Evolutionary conservation across 1,140 invertebrate genomes (phyloP).

Genomic region (Aporrectodea caliginosa): DNA sequence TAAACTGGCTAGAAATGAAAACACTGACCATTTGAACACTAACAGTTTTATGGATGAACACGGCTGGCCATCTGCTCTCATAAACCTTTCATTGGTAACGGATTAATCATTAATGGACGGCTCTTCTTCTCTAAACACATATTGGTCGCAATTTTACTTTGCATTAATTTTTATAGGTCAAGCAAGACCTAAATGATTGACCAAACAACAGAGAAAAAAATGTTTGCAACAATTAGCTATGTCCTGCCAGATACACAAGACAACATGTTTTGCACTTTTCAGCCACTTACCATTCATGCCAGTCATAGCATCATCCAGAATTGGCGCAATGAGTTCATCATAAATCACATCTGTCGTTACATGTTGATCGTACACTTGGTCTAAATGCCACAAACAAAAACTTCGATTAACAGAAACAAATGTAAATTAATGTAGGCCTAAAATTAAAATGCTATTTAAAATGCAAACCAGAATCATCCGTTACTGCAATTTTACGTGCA

Average conservation of each 20-base stretch:
- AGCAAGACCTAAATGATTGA: not conserved
- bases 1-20: too few relatives aligned
- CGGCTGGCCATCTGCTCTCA: too few relatives aligned
- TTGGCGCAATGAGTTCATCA: conserved; percentile 40
- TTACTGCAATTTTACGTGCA: too few relatives aligned
- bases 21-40: too few relatives aligned
- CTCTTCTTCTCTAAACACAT: too few relatives aligned
- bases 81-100: too few relatives aligned
- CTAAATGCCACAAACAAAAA: conserved; percentile 34
- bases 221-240: not conserved
- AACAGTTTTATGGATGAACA: too few relatives aligned
- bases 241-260: not conserved
- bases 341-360: conserved; percentile 41
- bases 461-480: too few relatives aligned
- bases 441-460: too few relatives aligned
- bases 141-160: too few relatives aligned
- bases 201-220: not conserved
- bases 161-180: not conserved
- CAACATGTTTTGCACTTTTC: not conserved
- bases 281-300: conserved; percentile 44
- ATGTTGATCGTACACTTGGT: conserved; percentile 43
- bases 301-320: conserved; percentile 40
- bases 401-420: not conserved
- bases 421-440: not conserved
- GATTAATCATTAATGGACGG: too few relatives aligned